phyloP scores from a whole-genome alignment of 2,113 vertebrate genomes.

The Nibea albiflora region DNA sequence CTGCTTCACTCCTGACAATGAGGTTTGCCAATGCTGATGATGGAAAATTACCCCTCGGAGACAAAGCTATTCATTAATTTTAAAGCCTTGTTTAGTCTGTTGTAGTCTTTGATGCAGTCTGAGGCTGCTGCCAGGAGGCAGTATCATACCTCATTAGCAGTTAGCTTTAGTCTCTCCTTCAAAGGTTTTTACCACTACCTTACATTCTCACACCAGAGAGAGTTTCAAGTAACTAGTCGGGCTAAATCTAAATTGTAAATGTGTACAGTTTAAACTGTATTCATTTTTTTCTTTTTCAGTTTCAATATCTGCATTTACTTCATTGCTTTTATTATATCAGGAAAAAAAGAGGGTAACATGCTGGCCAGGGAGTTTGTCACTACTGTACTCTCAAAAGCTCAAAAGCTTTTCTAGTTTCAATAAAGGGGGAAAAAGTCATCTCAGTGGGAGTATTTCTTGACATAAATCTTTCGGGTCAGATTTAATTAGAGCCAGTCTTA shows the following conservation, averaged over 20 bases:
- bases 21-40: slow-evolving; percentile 82
- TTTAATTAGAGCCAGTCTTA: slow-evolving; percentile 58
- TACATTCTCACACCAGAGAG: slow-evolving; percentile 37
- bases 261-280: slow-evolving; percentile 26
- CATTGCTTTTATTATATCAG: background rate
- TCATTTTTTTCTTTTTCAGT: background rate
- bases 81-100: slow-evolving; percentile 86
- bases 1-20: slow-evolving; percentile 70
- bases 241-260: slow-evolving; percentile 59
- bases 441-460: slow-evolving; percentile 55
- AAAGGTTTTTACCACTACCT: slow-evolving; percentile 68
- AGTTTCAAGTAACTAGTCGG: slow-evolving; percentile 14
- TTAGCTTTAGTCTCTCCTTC: slow-evolving; percentile 71
- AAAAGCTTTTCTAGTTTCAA: slow-evolving; percentile 50
- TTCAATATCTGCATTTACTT: slow-evolving; percentile 16
- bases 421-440: background rate
- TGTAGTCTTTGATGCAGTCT: slow-evolving; percentile 83
- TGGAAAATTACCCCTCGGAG: slow-evolving; percentile 84
- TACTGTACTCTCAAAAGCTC: slow-evolving; percentile 15
- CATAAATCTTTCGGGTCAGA: slow-evolving; percentile 66
- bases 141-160: slow-evolving; percentile 80
- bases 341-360: slow-evolving; percentile 30
- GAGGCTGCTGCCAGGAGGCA: slow-evolving; percentile 78
- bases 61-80: slow-evolving; percentile 86
- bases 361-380: slow-evolving; percentile 56